Evolutionary conservation across 2,113 vertebrate genomes (phyloP).

Genomic region (Uria aalge): DNA sequence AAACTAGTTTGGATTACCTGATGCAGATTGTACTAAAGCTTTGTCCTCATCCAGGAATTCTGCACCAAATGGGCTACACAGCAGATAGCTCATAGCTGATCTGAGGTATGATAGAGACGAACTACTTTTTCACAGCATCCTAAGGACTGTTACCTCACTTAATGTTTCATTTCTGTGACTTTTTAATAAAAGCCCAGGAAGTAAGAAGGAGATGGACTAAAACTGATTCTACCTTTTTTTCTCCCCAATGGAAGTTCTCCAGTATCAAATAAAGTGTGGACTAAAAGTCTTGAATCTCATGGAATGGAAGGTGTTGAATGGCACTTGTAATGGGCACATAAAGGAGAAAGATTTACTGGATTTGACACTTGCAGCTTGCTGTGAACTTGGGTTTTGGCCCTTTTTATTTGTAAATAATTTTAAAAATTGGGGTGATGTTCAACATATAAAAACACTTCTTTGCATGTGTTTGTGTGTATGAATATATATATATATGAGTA

Average conservation of each 20-base stretch:
- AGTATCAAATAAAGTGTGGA: not conserved
- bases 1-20: not conserved
- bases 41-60: not conserved
- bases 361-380: not conserved
- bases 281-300: not conserved
- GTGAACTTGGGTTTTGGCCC: not conserved
- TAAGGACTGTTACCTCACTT: not conserved
- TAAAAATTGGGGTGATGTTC: not conserved
- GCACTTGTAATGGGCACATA: not conserved
- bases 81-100: not conserved
- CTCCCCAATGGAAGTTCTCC: not conserved
- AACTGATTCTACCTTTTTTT: not conserved
- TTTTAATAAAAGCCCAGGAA: not conserved
- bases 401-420: not conserved
- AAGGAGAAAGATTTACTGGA: not conserved
- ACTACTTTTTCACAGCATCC: not conserved
- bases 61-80: not conserved
- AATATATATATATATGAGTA: not conserved
- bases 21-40: not conserved
- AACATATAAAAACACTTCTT: not conserved
- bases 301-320: not conserved
- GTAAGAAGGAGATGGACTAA: not conserved
- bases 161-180: not conserved
- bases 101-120: not conserved
- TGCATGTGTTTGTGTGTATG: not conserved